These are phyloP conservation scores for Pseudomyrmex dendroicus DNA, from an alignment of 1,140 invertebrate species.

Conservation along the genomic window DNA sequence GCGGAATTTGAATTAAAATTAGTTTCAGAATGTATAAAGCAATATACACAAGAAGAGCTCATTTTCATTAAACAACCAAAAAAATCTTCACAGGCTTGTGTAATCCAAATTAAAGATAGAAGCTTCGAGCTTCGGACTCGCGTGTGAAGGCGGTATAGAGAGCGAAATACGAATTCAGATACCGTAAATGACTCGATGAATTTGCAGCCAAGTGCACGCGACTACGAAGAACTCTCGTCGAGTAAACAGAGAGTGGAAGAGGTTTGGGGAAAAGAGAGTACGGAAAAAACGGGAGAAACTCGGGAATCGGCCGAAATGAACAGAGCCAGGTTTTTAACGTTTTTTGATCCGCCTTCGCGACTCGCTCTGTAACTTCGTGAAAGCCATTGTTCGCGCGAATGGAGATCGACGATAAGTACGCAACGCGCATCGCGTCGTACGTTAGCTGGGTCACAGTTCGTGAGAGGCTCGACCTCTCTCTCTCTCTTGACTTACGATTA, in stretches of 20 bases:
- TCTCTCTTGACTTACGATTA: constrained; percentile 17
- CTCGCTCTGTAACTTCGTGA: constrained; percentile 33
- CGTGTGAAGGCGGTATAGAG: neutral
- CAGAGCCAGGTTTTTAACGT: constrained; percentile 27
- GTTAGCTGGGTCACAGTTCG: constrained; percentile 28
- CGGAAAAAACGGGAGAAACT: constrained; percentile 24
- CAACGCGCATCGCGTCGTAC: constrained; percentile 14
- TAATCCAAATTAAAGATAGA: constrained; percentile 7
- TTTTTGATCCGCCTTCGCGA: constrained; percentile 32
- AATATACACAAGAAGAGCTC: too few species aligned
- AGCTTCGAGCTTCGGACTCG: neutral
- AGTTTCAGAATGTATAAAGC: too few species aligned
- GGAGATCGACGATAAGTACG: constrained; percentile 48
- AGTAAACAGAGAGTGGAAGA: constrained; percentile 1
- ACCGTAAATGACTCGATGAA: constrained; percentile 36
- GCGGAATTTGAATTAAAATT: too few species aligned
- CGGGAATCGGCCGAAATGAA: constrained; percentile 9
- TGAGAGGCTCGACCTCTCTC: constrained; percentile 26
- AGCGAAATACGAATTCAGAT: constrained; percentile 28
- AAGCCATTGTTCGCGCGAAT: constrained; percentile 49
- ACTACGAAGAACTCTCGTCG: constrained; percentile 40
- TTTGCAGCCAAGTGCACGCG: constrained; percentile 36
- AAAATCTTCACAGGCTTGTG: neutral
- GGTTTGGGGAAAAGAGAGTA: neutral
- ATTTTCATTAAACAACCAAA: neutral